Evolutionary conservation across 2,797 vertebrate species (phyloP), one percentile per base, ranked within the genome.

Genomic region (Nannoperca obscura): DNA sequence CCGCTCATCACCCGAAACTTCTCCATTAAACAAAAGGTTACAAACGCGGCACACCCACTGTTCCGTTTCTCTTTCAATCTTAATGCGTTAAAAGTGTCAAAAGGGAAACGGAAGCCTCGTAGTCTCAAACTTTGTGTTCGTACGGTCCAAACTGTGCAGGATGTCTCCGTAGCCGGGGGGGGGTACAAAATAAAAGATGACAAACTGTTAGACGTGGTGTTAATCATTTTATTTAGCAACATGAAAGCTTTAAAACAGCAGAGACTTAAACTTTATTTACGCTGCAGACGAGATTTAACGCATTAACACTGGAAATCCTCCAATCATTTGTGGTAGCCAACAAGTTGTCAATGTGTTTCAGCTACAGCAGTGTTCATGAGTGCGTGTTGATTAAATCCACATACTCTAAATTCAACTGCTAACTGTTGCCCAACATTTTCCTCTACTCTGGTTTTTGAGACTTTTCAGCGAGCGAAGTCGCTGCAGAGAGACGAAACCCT

Each of bases 161-260:
- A 87, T 84, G 87, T 91, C 79, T 89, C 62, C 65, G 47, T 71
- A 49, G 69, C 49, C n/a, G 24, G 24, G 24, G 24, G 24, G 24
- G 24, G 2, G 60, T 68, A 72, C 83, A 88, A 54, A 52, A 92
- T 87, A 91, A 91, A 92, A 92, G 78, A 78, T 8, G 54, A 87
- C 75, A 88, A 91, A 92, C 88, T 74, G 81, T 79, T 86, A 57
- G 50, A 78, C 5, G 52, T 81, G 63, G 72, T 12, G 12, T 82
- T 77, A 67, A 52, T 82, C 15, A 3, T 88, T 92, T 92, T 92
- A 89, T 90, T 93, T 72, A 74, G 75, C 79, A 75, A 87, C 80
- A 69, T 77, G 60, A 86, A 84, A 66, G 60, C 36, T 74, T 77
- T 44, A 47, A 78, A 85, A 69, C 42, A 77, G 34, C 75, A 65